phyloP scores from a whole-genome alignment of 2,113 vertebrate genomes.

The Toxotes chatareus region DNA sequence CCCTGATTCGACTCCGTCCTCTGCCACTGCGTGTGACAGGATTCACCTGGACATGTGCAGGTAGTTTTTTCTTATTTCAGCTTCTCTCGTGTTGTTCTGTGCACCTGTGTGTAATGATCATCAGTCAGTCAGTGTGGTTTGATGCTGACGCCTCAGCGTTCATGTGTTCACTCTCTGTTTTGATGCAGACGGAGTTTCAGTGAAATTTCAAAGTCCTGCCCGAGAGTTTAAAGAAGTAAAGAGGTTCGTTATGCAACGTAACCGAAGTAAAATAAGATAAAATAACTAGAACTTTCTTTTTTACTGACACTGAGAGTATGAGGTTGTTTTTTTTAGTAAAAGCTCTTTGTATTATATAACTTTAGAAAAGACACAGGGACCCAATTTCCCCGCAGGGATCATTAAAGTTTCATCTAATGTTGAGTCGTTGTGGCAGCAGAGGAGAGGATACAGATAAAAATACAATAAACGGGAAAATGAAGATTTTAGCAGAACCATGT shows the following conservation, averaged over 20 bases:
- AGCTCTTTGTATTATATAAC: conserved; percentile 61
- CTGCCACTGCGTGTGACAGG: too few relatives aligned
- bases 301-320: background rate
- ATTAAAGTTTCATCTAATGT: conserved; percentile 62
- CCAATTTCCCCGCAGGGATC: conserved; percentile 48
- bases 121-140: background rate
- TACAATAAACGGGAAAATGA: conserved; percentile 33
- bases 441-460: conserved; percentile 28
- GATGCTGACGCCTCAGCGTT: background rate
- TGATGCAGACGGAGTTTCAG: background rate
- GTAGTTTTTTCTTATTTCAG: too few relatives aligned
- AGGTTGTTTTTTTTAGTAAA: conserved; percentile 28
- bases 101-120: too few relatives aligned
- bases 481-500: background rate
- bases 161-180: background rate
- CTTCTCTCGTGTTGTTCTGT: too few relatives aligned
- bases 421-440: conserved; percentile 49
- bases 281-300: conserved; percentile 8
- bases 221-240: background rate
- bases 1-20: too few relatives aligned
- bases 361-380: conserved; percentile 38
- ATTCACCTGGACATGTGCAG: too few relatives aligned
- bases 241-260: conserved; percentile 2
- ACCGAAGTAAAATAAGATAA: conserved; percentile 13
- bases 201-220: background rate